A percentile compares a stretch with the other conserved stretches of the same genome.
These are phyloP conservation scores for Lochmaea crataegi DNA, from an alignment of 2,888 invertebrate genomes.

Conservation along the genomic window DNA sequence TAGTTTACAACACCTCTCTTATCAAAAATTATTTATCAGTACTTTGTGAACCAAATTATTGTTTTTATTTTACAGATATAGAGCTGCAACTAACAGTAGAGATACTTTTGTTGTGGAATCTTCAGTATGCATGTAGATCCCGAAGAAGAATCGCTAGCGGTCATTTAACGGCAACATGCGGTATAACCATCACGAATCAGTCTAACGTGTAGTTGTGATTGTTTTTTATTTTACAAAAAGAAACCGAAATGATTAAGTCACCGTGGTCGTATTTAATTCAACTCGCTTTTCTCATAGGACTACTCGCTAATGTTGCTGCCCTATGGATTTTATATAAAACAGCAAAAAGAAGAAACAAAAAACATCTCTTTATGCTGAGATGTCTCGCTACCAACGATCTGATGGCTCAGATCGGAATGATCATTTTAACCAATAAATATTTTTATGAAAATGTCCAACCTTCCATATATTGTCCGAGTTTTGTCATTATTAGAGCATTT, in stretches of 20 bases:
- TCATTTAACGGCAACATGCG: neutral
- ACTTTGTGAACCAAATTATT: neutral
- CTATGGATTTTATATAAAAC: constrained; percentile 78
- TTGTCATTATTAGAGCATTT: constrained; percentile 83
- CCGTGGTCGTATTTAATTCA: constrained; percentile 33
- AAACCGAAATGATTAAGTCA: constrained; percentile 31
- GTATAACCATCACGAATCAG: constrained; percentile 1
- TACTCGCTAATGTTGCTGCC: constrained; percentile 81
- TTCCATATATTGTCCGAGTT: constrained; percentile 72
- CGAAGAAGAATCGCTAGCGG: neutral
- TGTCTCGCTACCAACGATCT: constrained; percentile 84
- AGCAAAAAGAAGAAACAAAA: constrained; percentile 80
- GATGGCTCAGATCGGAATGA: constrained; percentile 83
- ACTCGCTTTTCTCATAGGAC: constrained; percentile 71
- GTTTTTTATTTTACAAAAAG: neutral
- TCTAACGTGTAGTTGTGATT: neutral
- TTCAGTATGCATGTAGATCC: constrained; percentile 1
- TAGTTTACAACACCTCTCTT: neutral
- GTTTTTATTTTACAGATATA: constrained; percentile 7
- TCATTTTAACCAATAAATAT: constrained; percentile 74
- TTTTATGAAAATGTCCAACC: constrained; percentile 64
- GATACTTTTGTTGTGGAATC: neutral
- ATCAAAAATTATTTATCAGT: neutral
- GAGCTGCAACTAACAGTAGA: neutral
- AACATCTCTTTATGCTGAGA: constrained; percentile 83